Base-by-base conservation (phyloP, 2,113 vertebrate species). In the Paradisaea rubra region DNA sequence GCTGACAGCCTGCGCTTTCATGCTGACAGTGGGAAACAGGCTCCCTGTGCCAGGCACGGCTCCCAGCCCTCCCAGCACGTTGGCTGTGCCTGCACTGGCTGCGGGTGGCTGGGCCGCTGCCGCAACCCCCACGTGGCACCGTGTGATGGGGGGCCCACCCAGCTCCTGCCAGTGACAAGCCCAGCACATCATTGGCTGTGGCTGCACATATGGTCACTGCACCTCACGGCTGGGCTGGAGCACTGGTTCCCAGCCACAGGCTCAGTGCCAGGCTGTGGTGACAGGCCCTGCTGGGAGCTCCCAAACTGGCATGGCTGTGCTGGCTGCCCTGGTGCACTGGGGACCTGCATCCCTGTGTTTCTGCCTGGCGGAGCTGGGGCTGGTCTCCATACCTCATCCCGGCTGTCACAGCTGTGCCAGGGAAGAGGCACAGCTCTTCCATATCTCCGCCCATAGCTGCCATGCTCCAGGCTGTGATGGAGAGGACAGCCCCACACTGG, bases 331-430 rank as follows among this genome's bases (percentile, higher is more conserved):
- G 21, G n/a, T 41, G n/a, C 47, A 17, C 22, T 31, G 2, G 9
- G 13, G 12, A 9, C 35, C 53, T 0, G 0, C 19, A 2, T 16
- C 2, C 3, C 1, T 1, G 9, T 27, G 39, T 25, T 42, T 19
- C 33, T 13, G 5, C 20, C 33, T 6, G 25, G 8, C 23, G 18
- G 64, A 54, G 44, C 63, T 3, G 4, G 64, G 44, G 37, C 52
- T 66, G 56, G 24, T 66, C 23, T 25, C 56, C 0, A 0, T 1
- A 0, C 49, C 2, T 0, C n/a, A 28, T 15, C 37, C n/a, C 1
- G 6, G 66, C 61, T 42, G 57, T 53, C 19, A 4, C 4, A 11
- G 65, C 49, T 22, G 52, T 42, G 70, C 52, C 0, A 0, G 69
- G 35, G 74, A 42, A 25, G n/a, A n/a, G 18, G 47, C 13, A 4